A percentile compares a stretch with the other conserved stretches of the same genome.
Conservation (phyloP, 2,888 invertebrate species). For the Rotaria sp. region DNA sequence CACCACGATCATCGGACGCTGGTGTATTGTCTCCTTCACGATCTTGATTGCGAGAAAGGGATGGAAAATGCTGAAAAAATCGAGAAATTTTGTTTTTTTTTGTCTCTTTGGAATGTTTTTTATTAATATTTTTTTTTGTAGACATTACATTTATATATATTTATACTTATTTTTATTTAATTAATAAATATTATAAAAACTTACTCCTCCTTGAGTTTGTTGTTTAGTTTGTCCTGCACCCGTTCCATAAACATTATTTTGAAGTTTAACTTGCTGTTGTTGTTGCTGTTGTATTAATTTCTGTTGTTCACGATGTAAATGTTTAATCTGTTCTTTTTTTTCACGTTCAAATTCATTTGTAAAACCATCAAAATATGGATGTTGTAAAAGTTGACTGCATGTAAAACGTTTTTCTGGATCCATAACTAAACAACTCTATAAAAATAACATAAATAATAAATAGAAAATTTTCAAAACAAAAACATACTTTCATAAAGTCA, state of each 20-base stretch:
- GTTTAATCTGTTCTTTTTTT: conserved; percentile 1
- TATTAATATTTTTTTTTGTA: not conserved
- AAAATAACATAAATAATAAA: not conserved
- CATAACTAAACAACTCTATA: conserved; percentile 39
- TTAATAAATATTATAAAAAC: not conserved
- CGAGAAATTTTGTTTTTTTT: not conserved
- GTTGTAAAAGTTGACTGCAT: conserved; percentile 36
- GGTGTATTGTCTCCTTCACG: not conserved
- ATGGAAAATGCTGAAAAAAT: conserved; percentile 18
- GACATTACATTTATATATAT: no score
- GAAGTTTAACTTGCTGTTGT: not conserved
- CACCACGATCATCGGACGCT: not conserved
- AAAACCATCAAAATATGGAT: conserved; percentile 40
- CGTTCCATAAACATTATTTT: not conserved
- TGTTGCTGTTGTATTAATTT: not conserved
- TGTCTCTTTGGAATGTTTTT: not conserved
- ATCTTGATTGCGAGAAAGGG: not conserved
- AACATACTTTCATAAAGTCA: conserved; percentile 37
- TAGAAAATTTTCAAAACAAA: not conserved
- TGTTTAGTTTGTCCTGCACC: not conserved
- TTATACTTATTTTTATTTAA: no score
- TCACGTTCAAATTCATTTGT: conserved; percentile 36
- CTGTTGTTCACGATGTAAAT: conserved; percentile 23
- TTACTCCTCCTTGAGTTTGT: not conserved
- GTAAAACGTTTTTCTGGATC: conserved; percentile 38